Evolutionary conservation across 2,888 invertebrate genomes (phyloP).

Genomic region (Meta bourneti): DNA sequence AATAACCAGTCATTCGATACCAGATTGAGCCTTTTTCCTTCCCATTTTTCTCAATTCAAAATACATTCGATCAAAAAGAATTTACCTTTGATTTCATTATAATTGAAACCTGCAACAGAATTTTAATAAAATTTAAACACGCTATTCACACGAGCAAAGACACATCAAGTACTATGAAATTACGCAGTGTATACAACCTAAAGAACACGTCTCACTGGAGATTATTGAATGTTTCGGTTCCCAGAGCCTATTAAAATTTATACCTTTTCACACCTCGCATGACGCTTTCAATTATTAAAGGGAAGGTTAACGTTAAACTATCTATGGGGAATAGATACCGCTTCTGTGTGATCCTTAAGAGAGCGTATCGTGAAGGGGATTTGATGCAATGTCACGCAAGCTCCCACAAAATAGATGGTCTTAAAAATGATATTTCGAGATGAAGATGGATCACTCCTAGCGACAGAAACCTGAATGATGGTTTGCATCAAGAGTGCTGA

Average conservation of each 20-base stretch:
- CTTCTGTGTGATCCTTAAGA: too few species aligned
- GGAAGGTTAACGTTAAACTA: background rate
- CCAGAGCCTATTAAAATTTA: background rate
- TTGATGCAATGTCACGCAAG: constrained; percentile 19
- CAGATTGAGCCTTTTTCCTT: too few species aligned
- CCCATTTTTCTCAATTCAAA: too few species aligned
- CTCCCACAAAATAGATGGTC: background rate
- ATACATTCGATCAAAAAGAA: too few species aligned
- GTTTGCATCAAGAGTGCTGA: background rate
- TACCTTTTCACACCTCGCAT: constrained; percentile 16
- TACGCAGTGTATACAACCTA: background rate
- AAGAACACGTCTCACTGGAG: background rate
- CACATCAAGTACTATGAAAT: background rate
- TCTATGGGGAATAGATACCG: constrained; percentile 8
- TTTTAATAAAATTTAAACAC: background rate
- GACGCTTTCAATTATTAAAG: constrained; percentile 6
- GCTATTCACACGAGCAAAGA: background rate
- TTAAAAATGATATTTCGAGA: background rate
- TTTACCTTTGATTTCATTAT: too few species aligned
- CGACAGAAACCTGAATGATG: background rate
- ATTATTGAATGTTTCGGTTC: background rate
- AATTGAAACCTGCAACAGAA: too few species aligned
- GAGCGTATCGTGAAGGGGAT: background rate
- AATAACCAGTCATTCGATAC: too few species aligned
- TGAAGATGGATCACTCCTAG: background rate